Evolutionary conservation across 1,140 invertebrate species (phyloP), one percentile per base, ranked within the genome.

Genomic region (Papilio xuthus): DNA sequence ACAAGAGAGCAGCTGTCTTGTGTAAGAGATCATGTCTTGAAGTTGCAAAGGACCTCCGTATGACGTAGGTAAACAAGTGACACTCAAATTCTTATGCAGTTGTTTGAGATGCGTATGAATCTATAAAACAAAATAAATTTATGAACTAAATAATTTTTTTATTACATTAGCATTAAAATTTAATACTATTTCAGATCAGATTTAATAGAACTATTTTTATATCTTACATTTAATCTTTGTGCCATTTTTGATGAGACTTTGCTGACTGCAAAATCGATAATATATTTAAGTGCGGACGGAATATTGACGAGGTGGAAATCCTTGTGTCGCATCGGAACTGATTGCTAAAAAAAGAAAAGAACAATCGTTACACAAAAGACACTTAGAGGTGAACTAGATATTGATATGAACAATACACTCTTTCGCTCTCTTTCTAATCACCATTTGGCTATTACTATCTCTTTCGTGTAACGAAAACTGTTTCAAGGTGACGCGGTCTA

Each of bases 301-400:
- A 97, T 90, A 86, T 97, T 97, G 18, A 97, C 89, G 67, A 96
- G 92, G 84, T 97, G 96, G 50, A 96, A 94, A 86, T 96, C 95
- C 88, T 97, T 97, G 90, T 97, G 97, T 41, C 97, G 94, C 93
- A 97, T 95, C 15, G 97, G 97, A 70, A 96, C 83, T 6, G 96
- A 97, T 95, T 97, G 96, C 96, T 97, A 92, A 44, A 94, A 94
- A 76, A 80, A 78, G 78, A 78, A 78, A 60, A 77, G 77, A 60
- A 37, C 1, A 8, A 53, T n/a, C 18, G n/a, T 53, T 53, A 53
- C 50, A 53, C 18, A 47, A 15, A 47, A 47, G 15, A 47, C 4
- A 47, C 12, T 44, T 13, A 44, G 42, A 12, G 12, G 12, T 13
- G 42, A 13, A 13, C 12, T 13, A 13, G 42, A 13, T 4, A 44